phyloP scores from a whole-genome alignment of 2,888 invertebrate genomes.

The Celastrina argiolus region DNA sequence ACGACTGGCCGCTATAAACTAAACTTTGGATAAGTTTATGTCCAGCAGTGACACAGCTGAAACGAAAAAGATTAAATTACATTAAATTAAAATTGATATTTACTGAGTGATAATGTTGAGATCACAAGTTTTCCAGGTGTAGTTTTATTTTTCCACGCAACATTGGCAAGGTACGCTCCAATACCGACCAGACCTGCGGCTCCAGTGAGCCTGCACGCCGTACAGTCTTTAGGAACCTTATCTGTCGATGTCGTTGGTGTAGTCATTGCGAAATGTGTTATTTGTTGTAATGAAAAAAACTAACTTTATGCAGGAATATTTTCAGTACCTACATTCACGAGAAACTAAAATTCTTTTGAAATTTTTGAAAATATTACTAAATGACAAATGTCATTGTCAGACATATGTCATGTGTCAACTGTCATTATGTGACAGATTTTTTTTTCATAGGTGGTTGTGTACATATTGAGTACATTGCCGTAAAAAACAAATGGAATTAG shows the following conservation, averaged over 20 bases:
- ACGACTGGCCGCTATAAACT: too few species aligned
- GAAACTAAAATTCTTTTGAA: neutral
- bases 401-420: neutral
- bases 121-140: constrained; percentile 63
- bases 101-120: constrained; percentile 70
- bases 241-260: constrained; percentile 52
- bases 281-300: neutral
- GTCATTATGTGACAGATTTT: neutral
- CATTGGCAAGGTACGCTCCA: constrained; percentile 78
- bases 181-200: constrained; percentile 80
- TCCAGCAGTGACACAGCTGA: too few species aligned
- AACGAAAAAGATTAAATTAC: too few species aligned
- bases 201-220: constrained; percentile 78
- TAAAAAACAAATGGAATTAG: too few species aligned
- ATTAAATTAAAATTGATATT: neutral
- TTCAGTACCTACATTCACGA: neutral
- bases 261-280: neutral
- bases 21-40: too few species aligned
- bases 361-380: neutral
- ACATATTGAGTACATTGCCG: too few species aligned
- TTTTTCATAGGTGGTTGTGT: neutral
- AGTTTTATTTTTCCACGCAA: constrained; percentile 73
- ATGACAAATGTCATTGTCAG: too few species aligned
- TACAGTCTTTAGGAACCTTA: constrained; percentile 73
- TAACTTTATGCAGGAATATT: neutral